These are phyloP conservation scores for Scotopteryx bipunctaria DNA, from an alignment of 2,888 invertebrate species.

Conservation along the genomic window DNA sequence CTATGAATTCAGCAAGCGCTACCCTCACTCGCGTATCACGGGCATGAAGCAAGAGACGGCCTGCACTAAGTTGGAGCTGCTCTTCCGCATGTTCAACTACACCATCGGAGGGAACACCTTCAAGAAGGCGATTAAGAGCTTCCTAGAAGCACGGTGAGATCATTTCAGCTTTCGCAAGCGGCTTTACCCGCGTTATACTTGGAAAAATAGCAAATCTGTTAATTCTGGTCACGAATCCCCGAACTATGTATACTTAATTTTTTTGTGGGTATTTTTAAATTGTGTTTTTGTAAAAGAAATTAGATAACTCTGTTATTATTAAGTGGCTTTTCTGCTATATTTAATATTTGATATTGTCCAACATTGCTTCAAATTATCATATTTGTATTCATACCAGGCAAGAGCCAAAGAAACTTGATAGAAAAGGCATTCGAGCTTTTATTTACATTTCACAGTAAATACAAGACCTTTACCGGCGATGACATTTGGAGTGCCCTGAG, in stretches of 20 bases:
- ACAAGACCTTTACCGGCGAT: slow-evolving; percentile 89
- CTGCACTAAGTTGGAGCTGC: slow-evolving; percentile 88
- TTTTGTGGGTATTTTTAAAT: no score
- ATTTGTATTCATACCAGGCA: no score
- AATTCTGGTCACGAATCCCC: no score
- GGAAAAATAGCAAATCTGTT: no score
- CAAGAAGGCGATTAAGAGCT: slow-evolving; percentile 87
- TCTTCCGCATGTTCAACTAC: slow-evolving; percentile 95
- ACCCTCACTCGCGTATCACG: slow-evolving; percentile 90
- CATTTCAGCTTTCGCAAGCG: no score
- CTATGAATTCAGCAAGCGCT: slow-evolving; percentile 91
- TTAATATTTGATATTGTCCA: no score
- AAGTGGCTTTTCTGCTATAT: no score
- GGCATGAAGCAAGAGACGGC: slow-evolving; percentile 89
- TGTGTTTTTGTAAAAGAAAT: no score
- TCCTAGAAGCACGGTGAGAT: slow-evolving; percentile 84
- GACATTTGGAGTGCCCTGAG: slow-evolving; percentile 91
- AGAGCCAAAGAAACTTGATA: neutral
- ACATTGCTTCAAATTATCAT: no score
- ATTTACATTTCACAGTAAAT: slow-evolving; percentile 78
- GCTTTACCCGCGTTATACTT: no score
- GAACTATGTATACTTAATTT: no score
- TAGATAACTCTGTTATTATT: no score
- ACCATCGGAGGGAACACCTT: slow-evolving; percentile 91
- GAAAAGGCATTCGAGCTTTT: neutral